Evolutionary conservation across 2,113 vertebrate genomes (phyloP), one percentile per base, ranked within the genome.

Genomic region (Pelecanus crispus): DNA sequence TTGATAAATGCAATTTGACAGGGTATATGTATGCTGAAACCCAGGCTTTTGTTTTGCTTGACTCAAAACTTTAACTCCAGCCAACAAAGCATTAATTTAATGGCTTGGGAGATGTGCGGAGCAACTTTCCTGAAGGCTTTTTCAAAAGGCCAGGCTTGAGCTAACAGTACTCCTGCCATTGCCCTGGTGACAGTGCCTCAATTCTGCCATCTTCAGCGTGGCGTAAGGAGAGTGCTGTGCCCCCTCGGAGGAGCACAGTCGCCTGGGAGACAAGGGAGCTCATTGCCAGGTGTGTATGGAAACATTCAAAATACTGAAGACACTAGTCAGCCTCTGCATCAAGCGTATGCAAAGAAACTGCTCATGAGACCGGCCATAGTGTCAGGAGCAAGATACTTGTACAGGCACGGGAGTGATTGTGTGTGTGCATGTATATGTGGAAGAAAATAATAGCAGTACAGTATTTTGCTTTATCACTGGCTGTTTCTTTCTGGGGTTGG

Each of bases 1-100:
- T 78, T 96, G 97, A 97, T 97, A 90, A 97, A 96, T 95, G 67
- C 92, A 96, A 89, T 97, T 95, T 97, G 97, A 95, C 94, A 93
- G 88, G 49, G 71, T 84, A 29, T 91, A n/a, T 44, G 45, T 92
- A 94, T 96, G 90, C 86, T 93, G 86, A 91, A 96, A 63, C 67
- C 36, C 45, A 79, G 72, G 84, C 55, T 96, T 94, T 96, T 97
- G 90, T 97, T 97, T 96, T 96, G 90, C 73, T 58, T 88, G 83
- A 53, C 66, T 96, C 91, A 59, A 67, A 97, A 87, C 83, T 93
- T 92, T 65, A 71, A 87, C 89, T 95, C 49, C 56, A 77, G 47
- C 88, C 85, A 92, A 34, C 56, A 95, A 86, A 89, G 89, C 82
- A 87, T 88, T 92, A 56, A 90, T 94, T 91, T 90, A 91, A 93